Evolutionary conservation across 1,140 invertebrate genomes (phyloP), one percentile per base, ranked within the genome.

Genomic region (Littorina saxatilis): DNA sequence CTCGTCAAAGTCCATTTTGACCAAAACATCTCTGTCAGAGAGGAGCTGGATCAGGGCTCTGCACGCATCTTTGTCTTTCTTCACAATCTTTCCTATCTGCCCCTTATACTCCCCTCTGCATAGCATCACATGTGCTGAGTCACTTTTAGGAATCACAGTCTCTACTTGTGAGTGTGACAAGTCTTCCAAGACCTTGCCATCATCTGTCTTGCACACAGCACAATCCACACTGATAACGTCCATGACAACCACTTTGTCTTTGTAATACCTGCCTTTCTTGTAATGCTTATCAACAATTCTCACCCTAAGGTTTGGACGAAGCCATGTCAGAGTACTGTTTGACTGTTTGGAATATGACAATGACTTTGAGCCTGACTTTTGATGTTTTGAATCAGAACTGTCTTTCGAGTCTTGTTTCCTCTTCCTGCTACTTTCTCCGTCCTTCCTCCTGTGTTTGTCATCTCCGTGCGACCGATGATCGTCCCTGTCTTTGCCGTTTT

Each of bases 191-290:
- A 92, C 79, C 87, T 86, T 90, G 2, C 91, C 92, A 84, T 90
- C 88, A 35, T 92, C 92, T 70, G 92, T 92, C 84, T 86, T 89
- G 85, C 92, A 93, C 9, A 90, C 82, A 88, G 91, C 92, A 52
- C 79, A 87, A 58, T 91, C 88, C 58, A 43, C 63, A 43, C 85
- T 87, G 17, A 90, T 68, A 9, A 93, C 89, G 85, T 93, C 92
- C 70, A 90, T 80, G 23, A 93, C 89, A 47, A 90, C 77, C 83
- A 92, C 92, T 89, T 93, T 93, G 78, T 86, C 80, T 77, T 92
- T 92, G 81, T 90, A 92, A 82, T 92, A 92, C 87, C 88, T 91
- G 35, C 92, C 92, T 84, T 90, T 90, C 78, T 91, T 91, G 81
- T 90, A 92, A 43, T 88, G 75, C 86, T 90, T 89, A 82, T 91